Conservation (phyloP, 2,888 invertebrate species). For the Orthosia gothica region DNA sequence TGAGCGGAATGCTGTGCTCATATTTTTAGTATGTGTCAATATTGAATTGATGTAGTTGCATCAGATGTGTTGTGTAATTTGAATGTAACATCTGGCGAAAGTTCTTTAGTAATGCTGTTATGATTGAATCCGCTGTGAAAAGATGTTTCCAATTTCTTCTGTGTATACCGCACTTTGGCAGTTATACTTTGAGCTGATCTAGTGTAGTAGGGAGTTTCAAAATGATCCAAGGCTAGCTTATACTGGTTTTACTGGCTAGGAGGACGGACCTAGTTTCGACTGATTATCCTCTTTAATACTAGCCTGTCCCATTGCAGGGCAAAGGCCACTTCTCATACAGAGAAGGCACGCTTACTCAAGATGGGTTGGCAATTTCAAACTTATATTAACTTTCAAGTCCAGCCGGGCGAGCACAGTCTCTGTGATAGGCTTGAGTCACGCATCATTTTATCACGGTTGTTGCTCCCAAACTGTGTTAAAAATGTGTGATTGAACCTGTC, state of each 20-base stretch:
- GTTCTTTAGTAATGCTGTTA: background rate
- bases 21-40: constrained; percentile 47
- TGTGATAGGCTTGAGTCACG: too few species aligned
- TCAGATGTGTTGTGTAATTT: constrained; percentile 32
- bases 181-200: background rate
- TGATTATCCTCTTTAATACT: too few species aligned
- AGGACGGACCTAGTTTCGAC: background rate
- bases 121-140: background rate
- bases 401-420: too few species aligned
- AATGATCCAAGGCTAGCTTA: background rate
- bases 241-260: background rate
- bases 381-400: too few species aligned
- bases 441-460: too few species aligned
- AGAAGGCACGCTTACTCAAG: too few species aligned
- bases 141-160: background rate
- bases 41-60: constrained; percentile 39
- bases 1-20: constrained; percentile 13
- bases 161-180: background rate
- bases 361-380: too few species aligned
- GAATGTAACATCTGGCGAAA: background rate
- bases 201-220: background rate
- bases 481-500: too few species aligned
- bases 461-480: too few species aligned
- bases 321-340: too few species aligned
- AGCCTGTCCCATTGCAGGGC: too few species aligned